phyloP scores from a whole-genome alignment of 1,140 invertebrate species.

The Drosophila bipectinata region DNA sequence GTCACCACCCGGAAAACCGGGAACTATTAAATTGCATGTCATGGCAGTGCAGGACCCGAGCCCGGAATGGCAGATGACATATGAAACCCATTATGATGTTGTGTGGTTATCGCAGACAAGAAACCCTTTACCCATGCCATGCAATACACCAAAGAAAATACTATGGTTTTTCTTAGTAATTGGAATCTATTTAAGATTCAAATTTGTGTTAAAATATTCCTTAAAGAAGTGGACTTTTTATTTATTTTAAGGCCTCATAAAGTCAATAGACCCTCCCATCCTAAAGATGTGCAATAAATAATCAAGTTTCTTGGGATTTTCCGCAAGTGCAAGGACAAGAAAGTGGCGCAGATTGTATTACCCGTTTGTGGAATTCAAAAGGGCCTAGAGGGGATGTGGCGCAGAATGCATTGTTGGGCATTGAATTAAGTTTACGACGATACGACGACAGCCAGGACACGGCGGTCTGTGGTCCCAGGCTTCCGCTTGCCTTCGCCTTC shows the following conservation, averaged over 20 bases:
- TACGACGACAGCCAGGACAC: slow-evolving; percentile 36
- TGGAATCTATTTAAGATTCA: background rate
- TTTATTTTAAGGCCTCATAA: background rate
- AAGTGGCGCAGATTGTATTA: slow-evolving; percentile 70
- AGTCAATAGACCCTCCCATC: background rate
- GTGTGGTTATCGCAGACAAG: slow-evolving; percentile 22
- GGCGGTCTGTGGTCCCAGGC: slow-evolving; percentile 33
- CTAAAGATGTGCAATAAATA: background rate
- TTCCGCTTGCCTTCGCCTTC: slow-evolving; percentile 5
- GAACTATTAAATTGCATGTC: slow-evolving; percentile 49
- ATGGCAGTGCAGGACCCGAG: slow-evolving; percentile 5
- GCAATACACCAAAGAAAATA: background rate
- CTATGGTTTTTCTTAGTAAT: background rate
- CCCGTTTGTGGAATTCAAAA: background rate
- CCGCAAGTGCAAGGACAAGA: slow-evolving; percentile 47
- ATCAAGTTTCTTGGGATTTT: background rate
- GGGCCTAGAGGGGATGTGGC: background rate
- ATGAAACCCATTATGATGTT: slow-evolving; percentile 49
- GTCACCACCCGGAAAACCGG: slow-evolving; percentile 18
- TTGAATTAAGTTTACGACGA: slow-evolving; percentile 53
- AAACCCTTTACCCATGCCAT: background rate
- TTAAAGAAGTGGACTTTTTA: background rate
- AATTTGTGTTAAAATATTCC: background rate
- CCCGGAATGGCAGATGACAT: slow-evolving; percentile 27
- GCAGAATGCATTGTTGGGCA: slow-evolving; percentile 56